Conservation (phyloP, 2,888 invertebrate species). For the Nemapogon koenigi region DNA sequence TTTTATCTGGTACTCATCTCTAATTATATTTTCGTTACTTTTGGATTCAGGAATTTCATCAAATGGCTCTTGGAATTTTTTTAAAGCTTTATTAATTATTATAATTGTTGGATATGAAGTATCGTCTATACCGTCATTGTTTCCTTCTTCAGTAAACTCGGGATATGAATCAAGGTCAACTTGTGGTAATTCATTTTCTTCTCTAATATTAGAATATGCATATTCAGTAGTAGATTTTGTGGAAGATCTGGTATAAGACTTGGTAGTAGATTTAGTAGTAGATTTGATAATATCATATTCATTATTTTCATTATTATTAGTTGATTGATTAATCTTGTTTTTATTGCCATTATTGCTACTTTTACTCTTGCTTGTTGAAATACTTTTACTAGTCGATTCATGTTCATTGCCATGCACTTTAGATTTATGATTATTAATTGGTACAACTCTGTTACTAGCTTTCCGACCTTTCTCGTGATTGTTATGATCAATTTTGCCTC, state of each 20-base stretch:
- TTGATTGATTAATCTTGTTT: background rate
- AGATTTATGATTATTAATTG: too few relatives aligned
- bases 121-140: background rate
- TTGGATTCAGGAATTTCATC: too few relatives aligned
- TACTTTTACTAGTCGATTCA: background rate
- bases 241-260: background rate
- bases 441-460: too few relatives aligned
- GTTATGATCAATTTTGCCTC: too few relatives aligned
- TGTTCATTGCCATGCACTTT: too few relatives aligned
- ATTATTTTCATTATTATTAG: background rate
- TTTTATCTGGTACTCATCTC: too few relatives aligned
- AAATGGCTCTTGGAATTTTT: background rate
- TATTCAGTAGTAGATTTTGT: background rate
- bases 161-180: too few relatives aligned
- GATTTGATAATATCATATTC: too few relatives aligned
- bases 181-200: too few relatives aligned
- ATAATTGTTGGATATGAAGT: slow-evolving; percentile 2
- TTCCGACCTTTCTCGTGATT: too few relatives aligned
- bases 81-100: background rate
- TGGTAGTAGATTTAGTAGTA: background rate
- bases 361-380: background rate
- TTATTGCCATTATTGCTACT: background rate
- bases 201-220: too few relatives aligned
- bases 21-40: too few relatives aligned
- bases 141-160: background rate